Percentiles rank a stretch among this genome's conserved stretches.
phyloP scores from a whole-genome alignment of 2,888 invertebrate genomes.

The Drosophila limbata region DNA sequence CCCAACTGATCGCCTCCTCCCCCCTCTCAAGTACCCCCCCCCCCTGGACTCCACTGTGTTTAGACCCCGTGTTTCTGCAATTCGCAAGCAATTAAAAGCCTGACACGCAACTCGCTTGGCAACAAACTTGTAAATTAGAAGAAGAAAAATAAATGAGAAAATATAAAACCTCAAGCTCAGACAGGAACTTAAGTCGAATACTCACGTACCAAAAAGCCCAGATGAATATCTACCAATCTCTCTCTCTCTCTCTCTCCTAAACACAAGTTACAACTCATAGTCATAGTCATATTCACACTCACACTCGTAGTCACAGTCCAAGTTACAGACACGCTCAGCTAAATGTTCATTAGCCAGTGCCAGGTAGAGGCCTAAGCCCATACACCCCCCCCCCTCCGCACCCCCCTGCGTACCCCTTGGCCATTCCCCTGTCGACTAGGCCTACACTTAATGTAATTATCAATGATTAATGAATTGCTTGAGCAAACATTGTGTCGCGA shows the following conservation, averaged over 20 bases:
- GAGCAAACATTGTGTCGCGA: slow-evolving; percentile 69
- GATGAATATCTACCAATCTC: slow-evolving; percentile 9
- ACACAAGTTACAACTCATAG: slow-evolving; percentile 42
- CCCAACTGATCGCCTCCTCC: neutral
- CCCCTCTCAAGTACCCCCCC: neutral
- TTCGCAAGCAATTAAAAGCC: slow-evolving; percentile 74
- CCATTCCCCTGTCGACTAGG: slow-evolving; percentile 35
- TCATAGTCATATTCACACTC: slow-evolving; percentile 20
- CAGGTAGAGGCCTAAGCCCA: slow-evolving; percentile 45
- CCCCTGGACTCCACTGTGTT: neutral
- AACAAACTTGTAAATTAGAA: slow-evolving; percentile 56
- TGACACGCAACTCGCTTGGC: slow-evolving; percentile 63
- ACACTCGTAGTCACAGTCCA: neutral
- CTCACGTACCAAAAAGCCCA: slow-evolving; percentile 28
- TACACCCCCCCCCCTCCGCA: neutral
- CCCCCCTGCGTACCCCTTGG: neutral
- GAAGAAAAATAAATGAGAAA: slow-evolving; percentile 41
- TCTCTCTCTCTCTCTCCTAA: neutral
- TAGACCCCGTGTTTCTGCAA: slow-evolving; percentile 58
- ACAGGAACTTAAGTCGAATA: slow-evolving; percentile 58
- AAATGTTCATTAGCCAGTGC: slow-evolving; percentile 59
- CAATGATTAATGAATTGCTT: slow-evolving; percentile 82
- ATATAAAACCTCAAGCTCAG: slow-evolving; percentile 53
- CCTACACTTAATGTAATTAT: slow-evolving; percentile 81
- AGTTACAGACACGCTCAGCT: slow-evolving; percentile 26